Evolutionary conservation across 2,797 vertebrate species (phyloP).

Genomic region (Halcyon smyrnensis): DNA sequence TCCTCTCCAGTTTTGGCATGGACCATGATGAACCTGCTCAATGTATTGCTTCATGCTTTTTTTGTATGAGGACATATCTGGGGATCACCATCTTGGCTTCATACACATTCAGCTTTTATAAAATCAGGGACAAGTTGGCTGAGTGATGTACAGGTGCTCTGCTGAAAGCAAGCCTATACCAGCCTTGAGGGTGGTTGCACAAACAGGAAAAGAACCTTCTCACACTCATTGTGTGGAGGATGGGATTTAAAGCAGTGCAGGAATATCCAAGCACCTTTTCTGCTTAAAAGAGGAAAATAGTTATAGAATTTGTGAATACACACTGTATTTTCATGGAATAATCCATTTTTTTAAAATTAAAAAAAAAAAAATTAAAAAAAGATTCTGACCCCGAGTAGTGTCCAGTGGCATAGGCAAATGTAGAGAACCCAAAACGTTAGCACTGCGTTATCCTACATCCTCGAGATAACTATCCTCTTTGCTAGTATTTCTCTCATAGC

Average conservation of each 20-base stretch:
- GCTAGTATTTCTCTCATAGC: background rate
- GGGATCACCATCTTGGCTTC: background rate
- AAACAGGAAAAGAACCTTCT: background rate
- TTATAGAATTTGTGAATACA: background rate
- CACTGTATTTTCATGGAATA: background rate
- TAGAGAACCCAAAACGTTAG: background rate
- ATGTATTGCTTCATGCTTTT: background rate
- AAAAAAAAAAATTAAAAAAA: background rate
- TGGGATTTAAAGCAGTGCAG: background rate
- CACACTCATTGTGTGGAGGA: no score
- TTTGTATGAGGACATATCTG: background rate
- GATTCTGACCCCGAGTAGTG: background rate
- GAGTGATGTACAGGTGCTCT: background rate
- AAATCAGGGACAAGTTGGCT: background rate
- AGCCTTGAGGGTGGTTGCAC: background rate
- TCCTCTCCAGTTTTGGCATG: background rate
- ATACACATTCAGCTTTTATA: background rate
- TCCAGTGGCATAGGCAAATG: background rate
- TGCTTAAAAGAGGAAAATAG: background rate
- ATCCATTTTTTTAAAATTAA: background rate
- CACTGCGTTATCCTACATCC: background rate
- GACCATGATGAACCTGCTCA: background rate
- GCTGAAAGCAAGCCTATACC: background rate
- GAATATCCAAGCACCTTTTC: background rate
- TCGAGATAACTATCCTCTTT: accelerated